Base-by-base conservation (phyloP, 2,797 vertebrate genomes). In the Labeo calbasu region DNA sequence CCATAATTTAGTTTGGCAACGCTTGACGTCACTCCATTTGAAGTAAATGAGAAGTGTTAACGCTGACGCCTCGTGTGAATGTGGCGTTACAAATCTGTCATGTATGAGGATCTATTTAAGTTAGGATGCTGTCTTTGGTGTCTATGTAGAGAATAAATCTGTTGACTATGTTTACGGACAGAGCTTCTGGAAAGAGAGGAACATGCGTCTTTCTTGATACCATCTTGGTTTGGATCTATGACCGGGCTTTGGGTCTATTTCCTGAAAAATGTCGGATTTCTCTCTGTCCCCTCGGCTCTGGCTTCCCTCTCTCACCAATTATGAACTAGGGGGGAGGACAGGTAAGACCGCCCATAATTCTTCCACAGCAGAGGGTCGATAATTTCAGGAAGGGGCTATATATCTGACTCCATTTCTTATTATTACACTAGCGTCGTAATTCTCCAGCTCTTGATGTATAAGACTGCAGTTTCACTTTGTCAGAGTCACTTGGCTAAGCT, bases 331-430 rank as follows among this genome's bases (percentile, higher is more conserved):
- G 43, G 63, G 68, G 83, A 53, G 76, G 83, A 84, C 68, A 84
- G 77, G 76, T 78, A 68, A 79, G 76, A 79, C 55, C 28, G 53
- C 66, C 66, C 19, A 84, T 84, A 84, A 84, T 50, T 84, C 76
- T 71, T 78, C 76, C 68, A 43, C 25, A 72, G 75, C 68, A 72
- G 83, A 79, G 25, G 55, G 55, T 84, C 66, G 43, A 84, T 84
- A 79, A 79, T 79, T 84, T 84, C 43, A 84, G 83, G 66, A 84
- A 84, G 55, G 66, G 66, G 40, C 63, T 51, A 79, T 79, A 79
- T 51, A 79, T 84, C 76, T 63, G 68, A 84, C 43, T 43, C 21
- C 28, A 43, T 40, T 61, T 43, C 76, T 84, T 84, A 84, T 84
- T 84, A 84, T 79, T 79, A 72, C 76, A 79, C 76, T 63, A 59